Conservation (phyloP, 2,797 vertebrate genomes). For the Lepilemur ruficaudatus region DNA sequence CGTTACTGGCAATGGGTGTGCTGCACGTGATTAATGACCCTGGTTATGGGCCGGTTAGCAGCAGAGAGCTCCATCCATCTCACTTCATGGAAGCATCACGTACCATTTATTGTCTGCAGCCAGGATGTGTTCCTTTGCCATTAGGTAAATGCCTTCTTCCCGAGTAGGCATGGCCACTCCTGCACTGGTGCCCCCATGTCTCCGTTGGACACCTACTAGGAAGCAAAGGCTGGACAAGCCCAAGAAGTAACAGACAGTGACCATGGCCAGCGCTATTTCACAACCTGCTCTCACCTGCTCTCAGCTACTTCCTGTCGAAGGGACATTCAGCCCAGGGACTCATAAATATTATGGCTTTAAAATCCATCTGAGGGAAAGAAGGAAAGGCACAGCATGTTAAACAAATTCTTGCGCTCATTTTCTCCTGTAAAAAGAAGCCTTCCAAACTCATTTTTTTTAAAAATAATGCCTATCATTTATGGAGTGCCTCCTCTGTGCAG, state of each 20-base stretch:
- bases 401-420: background rate
- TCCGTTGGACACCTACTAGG: background rate
- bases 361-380: background rate
- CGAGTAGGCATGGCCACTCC: conserved; percentile 20
- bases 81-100: conserved; percentile 79
- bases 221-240: background rate
- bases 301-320: background rate
- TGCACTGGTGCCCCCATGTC: background rate
- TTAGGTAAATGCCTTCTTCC: conserved; percentile 79
- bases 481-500: background rate
- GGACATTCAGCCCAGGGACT: background rate
- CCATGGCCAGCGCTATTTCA: background rate
- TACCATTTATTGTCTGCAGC: conserved; percentile 69
- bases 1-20: conserved; percentile 75
- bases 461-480: background rate
- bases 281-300: background rate
- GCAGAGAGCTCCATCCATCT: conserved; percentile 82
- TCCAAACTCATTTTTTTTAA: background rate
- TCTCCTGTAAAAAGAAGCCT: background rate
- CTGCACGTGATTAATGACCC: conserved; percentile 81
- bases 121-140: conserved; percentile 71
- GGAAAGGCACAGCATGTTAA: background rate
- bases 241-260: background rate
- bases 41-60: conserved; percentile 81
- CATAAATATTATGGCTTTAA: background rate